Evolutionary conservation across 1,140 invertebrate species (phyloP).

Genomic region (Aphis craccivora): DNA sequence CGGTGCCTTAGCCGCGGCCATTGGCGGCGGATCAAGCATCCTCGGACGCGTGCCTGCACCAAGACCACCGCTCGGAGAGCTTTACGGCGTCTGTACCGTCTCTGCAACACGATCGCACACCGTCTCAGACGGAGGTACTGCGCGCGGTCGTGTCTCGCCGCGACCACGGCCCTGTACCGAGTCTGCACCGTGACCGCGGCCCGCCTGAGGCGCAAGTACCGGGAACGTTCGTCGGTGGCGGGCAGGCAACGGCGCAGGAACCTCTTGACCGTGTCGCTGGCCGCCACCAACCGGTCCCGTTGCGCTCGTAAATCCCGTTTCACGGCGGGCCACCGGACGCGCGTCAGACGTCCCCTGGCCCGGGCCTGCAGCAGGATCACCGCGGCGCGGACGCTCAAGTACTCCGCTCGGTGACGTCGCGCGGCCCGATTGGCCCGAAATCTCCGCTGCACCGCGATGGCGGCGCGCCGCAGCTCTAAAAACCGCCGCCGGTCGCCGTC

Average conservation of each 20-base stretch:
- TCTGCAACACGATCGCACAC: conserved; percentile 69
- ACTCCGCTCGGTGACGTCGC: neutral
- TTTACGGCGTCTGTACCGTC: conserved; percentile 65
- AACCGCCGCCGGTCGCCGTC: conserved; percentile 61
- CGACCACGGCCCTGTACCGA: conserved; percentile 65
- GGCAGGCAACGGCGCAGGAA: conserved; percentile 64
- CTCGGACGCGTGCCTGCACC: neutral
- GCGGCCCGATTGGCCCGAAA: conserved; percentile 60
- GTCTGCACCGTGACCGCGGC: conserved; percentile 65
- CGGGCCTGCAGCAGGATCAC: neutral
- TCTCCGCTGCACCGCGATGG: conserved; percentile 63
- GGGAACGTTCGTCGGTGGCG: conserved; percentile 49
- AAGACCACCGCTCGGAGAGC: neutral
- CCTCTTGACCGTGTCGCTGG: conserved; percentile 65
- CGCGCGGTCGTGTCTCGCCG: conserved; percentile 61
- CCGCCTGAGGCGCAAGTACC: conserved; percentile 61
- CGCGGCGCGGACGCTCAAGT: neutral
- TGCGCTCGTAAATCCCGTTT: conserved; percentile 63
- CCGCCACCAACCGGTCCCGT: conserved; percentile 63
- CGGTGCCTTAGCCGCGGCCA: neutral
- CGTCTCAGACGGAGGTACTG: conserved; percentile 62
- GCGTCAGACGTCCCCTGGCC: neutral
- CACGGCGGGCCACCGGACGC: neutral
- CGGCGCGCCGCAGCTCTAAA: conserved; percentile 64
- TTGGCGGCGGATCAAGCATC: neutral